Conservation (phyloP, 1,140 invertebrate species). For the Psilanteris sp. region DNA sequence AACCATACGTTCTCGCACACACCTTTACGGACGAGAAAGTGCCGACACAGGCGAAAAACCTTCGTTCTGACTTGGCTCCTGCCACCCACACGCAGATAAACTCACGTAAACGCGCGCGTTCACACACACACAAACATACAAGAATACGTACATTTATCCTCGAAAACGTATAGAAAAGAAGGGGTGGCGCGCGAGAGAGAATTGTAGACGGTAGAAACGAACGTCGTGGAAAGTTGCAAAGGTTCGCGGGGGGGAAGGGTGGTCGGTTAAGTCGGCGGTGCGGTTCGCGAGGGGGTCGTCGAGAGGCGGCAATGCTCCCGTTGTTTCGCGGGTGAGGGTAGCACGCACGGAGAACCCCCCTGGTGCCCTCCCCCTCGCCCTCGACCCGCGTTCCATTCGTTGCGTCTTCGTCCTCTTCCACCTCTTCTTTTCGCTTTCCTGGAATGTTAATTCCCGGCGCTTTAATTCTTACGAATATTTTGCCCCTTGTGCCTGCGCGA, state of each 20-base stretch:
- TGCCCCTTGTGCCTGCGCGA: constrained; percentile 65
- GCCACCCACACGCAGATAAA: neutral
- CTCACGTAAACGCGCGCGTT: neutral
- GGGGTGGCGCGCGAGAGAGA: constrained; percentile 60
- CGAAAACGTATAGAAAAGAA: constrained; percentile 65
- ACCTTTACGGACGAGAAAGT: constrained; percentile 18
- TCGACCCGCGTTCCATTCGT: constrained; percentile 9
- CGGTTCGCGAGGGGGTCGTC: constrained; percentile 46
- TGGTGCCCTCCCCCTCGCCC: constrained; percentile 54
- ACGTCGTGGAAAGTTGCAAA: constrained; percentile 59
- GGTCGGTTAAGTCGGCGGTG: constrained; percentile 52
- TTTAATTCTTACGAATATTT: constrained; percentile 81
- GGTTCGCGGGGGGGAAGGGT: constrained; percentile 42
- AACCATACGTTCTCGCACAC: constrained; percentile 48
- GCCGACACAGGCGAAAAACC: constrained; percentile 36
- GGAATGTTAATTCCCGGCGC: constrained; percentile 80
- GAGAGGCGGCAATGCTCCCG: constrained; percentile 74
- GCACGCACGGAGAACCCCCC: too few species aligned
- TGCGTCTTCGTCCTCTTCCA: constrained; percentile 42
- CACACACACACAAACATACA: constrained; percentile 34
- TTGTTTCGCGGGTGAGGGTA: constrained; percentile 76
- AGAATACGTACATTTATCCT: constrained; percentile 41
- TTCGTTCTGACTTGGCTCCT: constrained; percentile 10
- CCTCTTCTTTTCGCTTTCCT: constrained; percentile 65
- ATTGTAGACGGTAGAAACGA: constrained; percentile 69